A percentile compares a stretch with the other conserved stretches of the same genome.
phyloP scores from a whole-genome alignment of 2,888 invertebrate genomes.

The Dione juno region DNA sequence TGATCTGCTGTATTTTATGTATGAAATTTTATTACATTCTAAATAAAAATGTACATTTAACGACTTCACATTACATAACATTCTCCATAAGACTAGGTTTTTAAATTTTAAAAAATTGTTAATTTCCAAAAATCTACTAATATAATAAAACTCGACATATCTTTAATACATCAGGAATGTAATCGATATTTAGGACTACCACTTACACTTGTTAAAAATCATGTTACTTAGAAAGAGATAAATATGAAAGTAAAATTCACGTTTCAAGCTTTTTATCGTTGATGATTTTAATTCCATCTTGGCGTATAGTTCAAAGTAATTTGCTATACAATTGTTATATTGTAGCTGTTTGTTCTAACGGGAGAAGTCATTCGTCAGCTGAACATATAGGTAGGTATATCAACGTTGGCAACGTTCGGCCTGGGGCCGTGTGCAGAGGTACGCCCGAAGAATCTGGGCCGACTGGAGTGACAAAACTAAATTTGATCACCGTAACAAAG shows the following conservation, averaged over 20 bases:
- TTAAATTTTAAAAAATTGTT: not conserved
- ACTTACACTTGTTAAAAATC: not conserved
- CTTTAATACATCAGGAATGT: no score
- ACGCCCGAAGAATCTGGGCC: constrained; percentile 77
- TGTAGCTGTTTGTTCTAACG: constrained; percentile 61
- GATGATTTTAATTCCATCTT: constrained; percentile 5
- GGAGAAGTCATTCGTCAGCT: constrained; percentile 68
- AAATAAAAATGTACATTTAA: constrained; percentile 5
- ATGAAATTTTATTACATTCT: constrained; percentile 49
- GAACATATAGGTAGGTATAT: constrained; percentile 67
- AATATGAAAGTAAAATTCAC: not conserved
- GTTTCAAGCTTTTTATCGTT: not conserved
- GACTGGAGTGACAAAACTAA: constrained; percentile 83
- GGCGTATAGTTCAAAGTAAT: constrained; percentile 34
- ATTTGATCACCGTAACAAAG: constrained; percentile 79
- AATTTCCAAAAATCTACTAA: not conserved
- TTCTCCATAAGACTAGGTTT: not conserved
- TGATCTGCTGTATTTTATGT: constrained; percentile 35
- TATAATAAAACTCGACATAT: no score
- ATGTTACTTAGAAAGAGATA: not conserved
- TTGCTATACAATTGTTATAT: constrained; percentile 38
- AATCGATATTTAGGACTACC: not conserved
- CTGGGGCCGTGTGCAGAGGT: constrained; percentile 81
- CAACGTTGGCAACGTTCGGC: constrained; percentile 68
- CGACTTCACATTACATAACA: not conserved